Evolutionary conservation across 2,113 vertebrate species (phyloP).

Genomic region (Siniperca knerii): DNA sequence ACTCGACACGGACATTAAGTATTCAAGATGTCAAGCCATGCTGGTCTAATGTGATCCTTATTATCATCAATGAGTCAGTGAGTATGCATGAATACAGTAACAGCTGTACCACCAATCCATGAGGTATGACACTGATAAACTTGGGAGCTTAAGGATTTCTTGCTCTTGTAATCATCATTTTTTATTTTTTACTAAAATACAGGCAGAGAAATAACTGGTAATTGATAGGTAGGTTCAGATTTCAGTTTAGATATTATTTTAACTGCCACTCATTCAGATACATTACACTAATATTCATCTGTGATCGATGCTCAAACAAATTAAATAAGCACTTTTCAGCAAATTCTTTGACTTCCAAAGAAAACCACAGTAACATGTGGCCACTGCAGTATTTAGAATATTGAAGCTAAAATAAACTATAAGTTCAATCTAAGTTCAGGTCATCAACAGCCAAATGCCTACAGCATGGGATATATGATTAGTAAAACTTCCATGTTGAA

Average conservation of each 20-base stretch:
- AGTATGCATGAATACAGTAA: not conserved
- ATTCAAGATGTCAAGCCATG: not conserved
- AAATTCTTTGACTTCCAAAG: not conserved
- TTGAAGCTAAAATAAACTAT: conserved; percentile 14
- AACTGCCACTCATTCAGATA: not conserved
- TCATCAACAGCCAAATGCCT: conserved; percentile 16
- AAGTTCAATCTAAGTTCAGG: conserved; percentile 43
- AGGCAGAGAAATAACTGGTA: not conserved
- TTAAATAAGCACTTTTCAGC: conserved; percentile 4
- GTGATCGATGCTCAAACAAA: not conserved
- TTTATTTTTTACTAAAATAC: not conserved
- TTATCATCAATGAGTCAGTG: not conserved
- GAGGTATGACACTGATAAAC: not conserved
- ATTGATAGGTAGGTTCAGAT: not conserved
- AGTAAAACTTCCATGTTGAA: conserved; percentile 4
- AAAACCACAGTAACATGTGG: not conserved
- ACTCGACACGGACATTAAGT: not conserved
- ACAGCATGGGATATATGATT: not conserved
- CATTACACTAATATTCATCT: not conserved
- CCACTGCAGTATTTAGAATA: not conserved
- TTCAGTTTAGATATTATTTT: not conserved
- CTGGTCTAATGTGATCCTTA: not conserved
- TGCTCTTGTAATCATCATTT: not conserved
- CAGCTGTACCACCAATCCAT: not conserved
- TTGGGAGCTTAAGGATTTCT: not conserved